Evolutionary conservation across 2,888 invertebrate genomes (phyloP).

Genomic region (Hetaerina titia): DNA sequence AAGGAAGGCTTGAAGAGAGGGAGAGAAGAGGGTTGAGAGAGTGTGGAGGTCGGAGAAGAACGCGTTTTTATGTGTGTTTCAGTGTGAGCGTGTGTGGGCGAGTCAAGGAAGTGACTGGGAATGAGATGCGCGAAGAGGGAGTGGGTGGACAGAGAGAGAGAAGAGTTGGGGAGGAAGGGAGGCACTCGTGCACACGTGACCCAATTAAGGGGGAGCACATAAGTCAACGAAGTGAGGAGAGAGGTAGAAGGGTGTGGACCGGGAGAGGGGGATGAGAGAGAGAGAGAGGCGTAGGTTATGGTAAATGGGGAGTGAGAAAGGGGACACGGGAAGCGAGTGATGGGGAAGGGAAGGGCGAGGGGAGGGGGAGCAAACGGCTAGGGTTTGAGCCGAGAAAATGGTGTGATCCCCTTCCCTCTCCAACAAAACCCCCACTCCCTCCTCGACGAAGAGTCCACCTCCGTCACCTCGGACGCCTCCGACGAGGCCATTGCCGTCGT

Average conservation of each 20-base stretch:
- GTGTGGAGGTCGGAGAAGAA: background rate
- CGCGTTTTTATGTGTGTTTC: too few species aligned
- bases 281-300: background rate
- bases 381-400: background rate
- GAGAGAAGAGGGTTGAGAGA: background rate
- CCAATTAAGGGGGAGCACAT: slow-evolving; percentile 40
- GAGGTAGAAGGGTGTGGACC: background rate
- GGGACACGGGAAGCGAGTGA: background rate
- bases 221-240: background rate
- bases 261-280: background rate
- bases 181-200: slow-evolving; percentile 42
- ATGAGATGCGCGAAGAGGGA: background rate
- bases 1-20: background rate
- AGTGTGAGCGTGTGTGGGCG: background rate
- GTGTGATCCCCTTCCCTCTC: background rate
- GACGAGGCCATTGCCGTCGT: too few species aligned
- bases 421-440: too few species aligned
- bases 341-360: background rate
- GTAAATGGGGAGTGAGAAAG: background rate
- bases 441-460: background rate
- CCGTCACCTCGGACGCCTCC: background rate
- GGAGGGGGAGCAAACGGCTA: background rate
- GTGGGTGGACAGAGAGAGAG: background rate
- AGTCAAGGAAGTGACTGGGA: background rate
- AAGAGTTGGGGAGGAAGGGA: background rate